Conservation (phyloP, 2,797 vertebrate genomes). For the Circus cinereus region DNA sequence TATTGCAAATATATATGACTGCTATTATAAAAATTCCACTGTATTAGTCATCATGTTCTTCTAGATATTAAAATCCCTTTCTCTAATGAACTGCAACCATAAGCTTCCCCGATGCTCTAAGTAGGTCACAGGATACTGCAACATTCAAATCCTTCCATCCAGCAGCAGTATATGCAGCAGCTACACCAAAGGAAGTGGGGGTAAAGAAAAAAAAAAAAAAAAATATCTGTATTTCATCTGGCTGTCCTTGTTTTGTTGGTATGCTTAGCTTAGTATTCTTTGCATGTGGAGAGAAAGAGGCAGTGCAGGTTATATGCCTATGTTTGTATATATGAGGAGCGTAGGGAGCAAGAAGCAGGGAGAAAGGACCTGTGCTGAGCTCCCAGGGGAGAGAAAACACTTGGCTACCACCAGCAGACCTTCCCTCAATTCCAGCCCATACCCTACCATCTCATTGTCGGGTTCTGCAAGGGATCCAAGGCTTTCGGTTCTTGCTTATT, state of each 20-base stretch:
- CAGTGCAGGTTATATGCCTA: not conserved
- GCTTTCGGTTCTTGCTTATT: not conserved
- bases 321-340: not conserved
- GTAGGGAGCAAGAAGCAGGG: not conserved
- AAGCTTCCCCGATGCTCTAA: slow-evolving; percentile 36
- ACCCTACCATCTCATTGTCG: not conserved
- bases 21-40: not conserved
- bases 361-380: not conserved
- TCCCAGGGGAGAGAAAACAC: not conserved
- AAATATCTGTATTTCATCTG: not conserved
- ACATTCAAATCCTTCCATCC: not conserved
- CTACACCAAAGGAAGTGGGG: not conserved
- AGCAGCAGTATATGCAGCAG: not conserved
- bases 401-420: not conserved
- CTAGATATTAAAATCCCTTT: slow-evolving; percentile 16
- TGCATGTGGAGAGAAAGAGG: not conserved
- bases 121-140: slow-evolving; percentile 10
- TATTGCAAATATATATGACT: not conserved
- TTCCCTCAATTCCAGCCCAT: not conserved
- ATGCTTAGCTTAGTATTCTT: not conserved
- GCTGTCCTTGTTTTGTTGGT: not conserved
- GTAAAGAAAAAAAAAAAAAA: not conserved
- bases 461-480: not conserved
- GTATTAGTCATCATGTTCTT: slow-evolving; percentile 1
- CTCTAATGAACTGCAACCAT: not conserved